Evolutionary conservation across 2,888 invertebrate genomes (phyloP).

Genomic region (Metellina segmentata): DNA sequence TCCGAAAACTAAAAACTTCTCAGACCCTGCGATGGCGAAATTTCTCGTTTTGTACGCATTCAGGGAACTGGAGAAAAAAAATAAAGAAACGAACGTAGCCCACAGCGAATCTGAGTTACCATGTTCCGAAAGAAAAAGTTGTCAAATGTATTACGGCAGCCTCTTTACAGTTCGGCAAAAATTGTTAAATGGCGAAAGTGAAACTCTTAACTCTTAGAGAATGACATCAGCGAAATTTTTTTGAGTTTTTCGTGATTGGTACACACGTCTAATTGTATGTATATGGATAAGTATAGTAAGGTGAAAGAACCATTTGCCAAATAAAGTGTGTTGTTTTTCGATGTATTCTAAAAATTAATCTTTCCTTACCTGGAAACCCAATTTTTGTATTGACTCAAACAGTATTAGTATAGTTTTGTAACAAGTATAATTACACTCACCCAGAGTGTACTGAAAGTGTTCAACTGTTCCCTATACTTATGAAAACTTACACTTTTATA

Average conservation of each 20-base stretch:
- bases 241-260: not conserved
- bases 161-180: not conserved
- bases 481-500: too few species aligned
- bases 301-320: too few species aligned
- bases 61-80: not conserved
- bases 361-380: too few species aligned
- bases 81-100: not conserved
- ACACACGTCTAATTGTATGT: not conserved
- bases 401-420: too few species aligned
- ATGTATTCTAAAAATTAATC: too few species aligned
- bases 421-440: too few species aligned
- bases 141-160: not conserved
- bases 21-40: not conserved
- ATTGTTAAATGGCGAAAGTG: constrained; percentile 19
- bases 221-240: constrained; percentile 22
- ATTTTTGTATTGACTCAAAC: too few species aligned
- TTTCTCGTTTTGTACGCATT: constrained; percentile 22
- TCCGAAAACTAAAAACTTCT: constrained; percentile 28
- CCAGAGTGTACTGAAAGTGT: too few species aligned
- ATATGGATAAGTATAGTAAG: too few species aligned
- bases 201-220: constrained; percentile 13
- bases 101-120: not conserved
- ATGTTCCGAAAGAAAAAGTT: not conserved
- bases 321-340: too few species aligned
- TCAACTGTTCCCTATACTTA: too few species aligned